Percentiles rank a stretch among this genome's conserved stretches.
These are phyloP conservation scores for Drosophila mettleri DNA, from an alignment of 2,888 invertebrate genomes.

Conservation along the genomic window DNA sequence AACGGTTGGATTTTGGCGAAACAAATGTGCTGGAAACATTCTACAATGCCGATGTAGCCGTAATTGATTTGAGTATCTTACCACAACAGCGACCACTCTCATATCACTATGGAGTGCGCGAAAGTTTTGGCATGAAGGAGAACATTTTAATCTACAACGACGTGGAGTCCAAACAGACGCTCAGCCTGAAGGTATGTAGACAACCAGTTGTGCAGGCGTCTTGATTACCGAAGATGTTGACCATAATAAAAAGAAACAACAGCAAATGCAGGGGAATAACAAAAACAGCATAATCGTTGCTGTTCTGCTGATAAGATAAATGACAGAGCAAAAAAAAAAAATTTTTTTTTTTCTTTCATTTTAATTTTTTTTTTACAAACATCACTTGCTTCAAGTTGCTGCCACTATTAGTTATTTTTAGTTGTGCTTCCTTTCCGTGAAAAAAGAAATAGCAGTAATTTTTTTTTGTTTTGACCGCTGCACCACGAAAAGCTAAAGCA, in stretches of 20 bases:
- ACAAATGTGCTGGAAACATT: conserved; percentile 97
- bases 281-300: conserved; percentile 55
- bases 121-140: conserved; percentile 98
- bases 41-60: conserved; percentile 98
- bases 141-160: conserved; percentile 96
- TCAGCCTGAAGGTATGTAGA: conserved; percentile 92
- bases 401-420: conserved; percentile 43
- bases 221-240: conserved; percentile 51
- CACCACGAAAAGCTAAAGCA: conserved; percentile 46
- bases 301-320: conserved; percentile 67
- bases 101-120: conserved; percentile 98
- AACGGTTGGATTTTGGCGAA: conserved; percentile 98
- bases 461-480: conserved; percentile 58
- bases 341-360: conserved; percentile 19
- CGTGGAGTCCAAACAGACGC: conserved; percentile 93
- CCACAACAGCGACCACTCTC: conserved; percentile 96
- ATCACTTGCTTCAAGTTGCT: conserved; percentile 43
- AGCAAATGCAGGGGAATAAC: conserved; percentile 28
- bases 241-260: conserved; percentile 3
- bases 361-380: conserved; percentile 18
- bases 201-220: conserved; percentile 40
- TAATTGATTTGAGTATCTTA: conserved; percentile 96
- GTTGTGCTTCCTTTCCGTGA: conserved; percentile 56
- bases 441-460: conserved; percentile 41
- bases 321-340: conserved; percentile 36